A percentile compares a stretch with the other conserved stretches of the same genome.
Conservation (phyloP, 2,888 invertebrate genomes). For the Drosophila mettleri region DNA sequence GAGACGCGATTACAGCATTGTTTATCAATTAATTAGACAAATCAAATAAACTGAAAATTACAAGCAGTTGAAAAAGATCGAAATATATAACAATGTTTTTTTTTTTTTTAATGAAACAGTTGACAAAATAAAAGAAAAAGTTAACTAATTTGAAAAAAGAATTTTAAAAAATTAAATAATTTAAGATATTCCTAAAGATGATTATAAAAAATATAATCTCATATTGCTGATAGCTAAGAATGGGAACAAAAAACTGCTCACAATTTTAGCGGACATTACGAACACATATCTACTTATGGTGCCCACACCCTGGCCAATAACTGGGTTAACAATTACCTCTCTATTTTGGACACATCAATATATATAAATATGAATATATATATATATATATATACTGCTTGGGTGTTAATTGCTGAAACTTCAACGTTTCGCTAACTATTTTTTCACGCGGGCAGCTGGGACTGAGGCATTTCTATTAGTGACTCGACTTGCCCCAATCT, state of each 20-base stretch:
- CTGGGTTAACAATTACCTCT: slow-evolving; percentile 56
- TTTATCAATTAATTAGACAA: neutral
- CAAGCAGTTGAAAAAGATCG: neutral
- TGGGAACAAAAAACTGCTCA: neutral
- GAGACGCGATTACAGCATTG: slow-evolving; percentile 19
- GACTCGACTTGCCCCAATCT: slow-evolving; percentile 24
- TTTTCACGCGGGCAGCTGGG: slow-evolving; percentile 35
- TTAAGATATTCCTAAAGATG: too few relatives aligned
- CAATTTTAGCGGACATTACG: slow-evolving; percentile 13
- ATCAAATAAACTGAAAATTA: neutral
- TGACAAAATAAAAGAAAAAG: too few relatives aligned
- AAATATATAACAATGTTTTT: too few relatives aligned
- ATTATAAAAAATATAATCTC: too few relatives aligned
- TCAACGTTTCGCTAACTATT: slow-evolving; percentile 31
- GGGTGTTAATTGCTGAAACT: slow-evolving; percentile 58
- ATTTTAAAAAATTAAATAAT: too few relatives aligned
- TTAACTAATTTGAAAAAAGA: too few relatives aligned
- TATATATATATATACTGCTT: slow-evolving; percentile 2
- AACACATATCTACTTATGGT: neutral
- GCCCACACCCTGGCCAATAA: slow-evolving; percentile 31
- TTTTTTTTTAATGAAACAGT: too few relatives aligned
- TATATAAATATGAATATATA: slow-evolving; percentile 1
- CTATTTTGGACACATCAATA: neutral
- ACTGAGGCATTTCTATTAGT: slow-evolving; percentile 51
- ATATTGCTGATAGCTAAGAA: too few relatives aligned